Conservation (phyloP, 2,797 vertebrate species). For the Cephalopachus bancanus region DNA sequence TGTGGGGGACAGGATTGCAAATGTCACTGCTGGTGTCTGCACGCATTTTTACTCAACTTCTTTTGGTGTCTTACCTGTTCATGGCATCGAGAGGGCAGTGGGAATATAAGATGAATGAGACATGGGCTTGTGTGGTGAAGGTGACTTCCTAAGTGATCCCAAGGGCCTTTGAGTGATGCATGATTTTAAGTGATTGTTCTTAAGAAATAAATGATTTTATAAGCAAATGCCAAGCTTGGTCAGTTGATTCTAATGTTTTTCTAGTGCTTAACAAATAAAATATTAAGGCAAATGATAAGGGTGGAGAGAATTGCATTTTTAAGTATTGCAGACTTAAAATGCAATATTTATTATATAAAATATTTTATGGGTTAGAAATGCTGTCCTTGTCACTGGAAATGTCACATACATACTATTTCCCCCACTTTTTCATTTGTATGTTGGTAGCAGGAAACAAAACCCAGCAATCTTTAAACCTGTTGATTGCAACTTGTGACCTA, state of each 20-base stretch:
- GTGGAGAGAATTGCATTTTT: neutral
- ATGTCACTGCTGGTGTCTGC: neutral
- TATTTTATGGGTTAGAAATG: too few relatives aligned
- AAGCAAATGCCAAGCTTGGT: neutral
- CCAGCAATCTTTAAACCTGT: slow-evolving; percentile 3
- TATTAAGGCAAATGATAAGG: neutral
- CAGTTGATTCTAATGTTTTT: neutral
- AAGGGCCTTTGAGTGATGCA: neutral
- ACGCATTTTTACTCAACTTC: neutral
- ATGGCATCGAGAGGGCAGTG: neutral
- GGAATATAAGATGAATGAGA: neutral
- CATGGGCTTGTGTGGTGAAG: neutral
- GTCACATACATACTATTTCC: accelerated
- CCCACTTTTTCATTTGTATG: neutral
- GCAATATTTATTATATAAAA: too few relatives aligned
- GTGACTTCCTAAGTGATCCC: neutral
- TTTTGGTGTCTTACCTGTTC: neutral
- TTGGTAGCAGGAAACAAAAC: neutral
- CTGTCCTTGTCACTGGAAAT: neutral
- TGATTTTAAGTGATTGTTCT: neutral
- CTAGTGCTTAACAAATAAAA: neutral
- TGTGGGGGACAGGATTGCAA: neutral
- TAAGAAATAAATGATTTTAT: slow-evolving; percentile 8
- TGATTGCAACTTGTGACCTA: slow-evolving; percentile 57
- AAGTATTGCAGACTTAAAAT: too few relatives aligned